Evolutionary conservation across 2,797 vertebrate species (phyloP).

Genomic region (Adelosebastes latens): DNA sequence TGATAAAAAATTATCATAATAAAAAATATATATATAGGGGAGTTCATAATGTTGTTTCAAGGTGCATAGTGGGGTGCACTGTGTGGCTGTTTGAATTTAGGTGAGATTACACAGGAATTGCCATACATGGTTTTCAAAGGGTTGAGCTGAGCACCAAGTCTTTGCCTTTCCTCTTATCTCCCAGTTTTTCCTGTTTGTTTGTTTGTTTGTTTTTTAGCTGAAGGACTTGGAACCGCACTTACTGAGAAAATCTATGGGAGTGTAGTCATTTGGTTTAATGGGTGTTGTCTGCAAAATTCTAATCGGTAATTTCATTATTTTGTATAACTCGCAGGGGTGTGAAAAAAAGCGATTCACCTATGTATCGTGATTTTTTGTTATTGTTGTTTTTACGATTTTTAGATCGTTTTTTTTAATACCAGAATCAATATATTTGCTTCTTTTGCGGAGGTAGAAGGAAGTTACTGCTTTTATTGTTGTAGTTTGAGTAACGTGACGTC

Average conservation of each 20-base stretch:
- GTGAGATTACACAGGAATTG: neutral
- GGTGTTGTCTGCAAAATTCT: neutral
- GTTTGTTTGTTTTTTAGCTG: neutral
- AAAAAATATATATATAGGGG: neutral
- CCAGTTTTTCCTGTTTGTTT: neutral
- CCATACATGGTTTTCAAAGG: no score
- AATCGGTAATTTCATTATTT: neutral
- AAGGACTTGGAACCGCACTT: neutral
- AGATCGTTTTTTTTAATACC: no score
- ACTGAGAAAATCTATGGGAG: neutral
- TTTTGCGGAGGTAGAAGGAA: no score
- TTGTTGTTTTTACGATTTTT: no score
- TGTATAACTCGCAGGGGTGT: neutral
- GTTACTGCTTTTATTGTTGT: no score
- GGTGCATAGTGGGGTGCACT: neutral
- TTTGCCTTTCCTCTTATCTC: neutral
- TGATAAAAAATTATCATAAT: no score
- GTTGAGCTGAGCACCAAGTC: neutral
- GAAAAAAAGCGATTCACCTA: no score
- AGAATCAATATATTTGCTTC: no score
- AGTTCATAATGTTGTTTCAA: neutral
- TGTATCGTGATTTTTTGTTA: no score
- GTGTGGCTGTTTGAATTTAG: no score
- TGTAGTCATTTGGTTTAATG: neutral
- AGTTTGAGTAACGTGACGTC: no score